Conservation (phyloP, 2,888 invertebrate species). For the Agrochola lota region DNA sequence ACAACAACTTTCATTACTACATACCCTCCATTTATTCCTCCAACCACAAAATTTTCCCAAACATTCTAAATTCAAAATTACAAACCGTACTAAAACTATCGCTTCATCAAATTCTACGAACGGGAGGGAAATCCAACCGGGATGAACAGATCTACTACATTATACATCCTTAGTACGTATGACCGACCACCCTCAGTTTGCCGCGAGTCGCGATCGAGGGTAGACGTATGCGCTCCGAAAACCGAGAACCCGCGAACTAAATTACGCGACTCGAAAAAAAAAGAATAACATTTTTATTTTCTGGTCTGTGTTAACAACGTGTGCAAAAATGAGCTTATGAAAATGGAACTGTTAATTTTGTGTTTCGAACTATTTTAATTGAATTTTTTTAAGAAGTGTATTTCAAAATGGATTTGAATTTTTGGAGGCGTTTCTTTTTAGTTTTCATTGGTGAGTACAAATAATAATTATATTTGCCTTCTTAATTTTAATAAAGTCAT, state of each 20-base stretch:
- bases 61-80: slow-evolving; percentile 53
- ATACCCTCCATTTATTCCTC: slow-evolving; percentile 20
- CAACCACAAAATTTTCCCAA: slow-evolving; percentile 18
- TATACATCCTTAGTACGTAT: slow-evolving; percentile 42
- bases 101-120: slow-evolving; percentile 60
- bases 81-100: slow-evolving; percentile 67
- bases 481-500: neutral
- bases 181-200: slow-evolving; percentile 59
- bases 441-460: slow-evolving; percentile 71
- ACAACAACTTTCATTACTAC: neutral
- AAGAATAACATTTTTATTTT: slow-evolving; percentile 7
- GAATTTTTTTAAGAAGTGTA: slow-evolving; percentile 35
- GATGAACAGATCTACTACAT: slow-evolving; percentile 10
- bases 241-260: slow-evolving; percentile 57
- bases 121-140: slow-evolving; percentile 31
- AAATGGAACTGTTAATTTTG: slow-evolving; percentile 39
- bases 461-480: neutral
- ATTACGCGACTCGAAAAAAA: slow-evolving; percentile 54
- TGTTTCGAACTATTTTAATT: slow-evolving; percentile 27
- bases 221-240: slow-evolving; percentile 37
- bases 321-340: slow-evolving; percentile 24
- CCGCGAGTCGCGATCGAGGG: slow-evolving; percentile 20
- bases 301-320: slow-evolving; percentile 33
- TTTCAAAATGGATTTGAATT: slow-evolving; percentile 74
- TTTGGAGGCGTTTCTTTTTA: slow-evolving; percentile 66